These are phyloP conservation scores for Cordilura impudica DNA, from an alignment of 2,888 invertebrate genomes.

Conservation along the genomic window DNA sequence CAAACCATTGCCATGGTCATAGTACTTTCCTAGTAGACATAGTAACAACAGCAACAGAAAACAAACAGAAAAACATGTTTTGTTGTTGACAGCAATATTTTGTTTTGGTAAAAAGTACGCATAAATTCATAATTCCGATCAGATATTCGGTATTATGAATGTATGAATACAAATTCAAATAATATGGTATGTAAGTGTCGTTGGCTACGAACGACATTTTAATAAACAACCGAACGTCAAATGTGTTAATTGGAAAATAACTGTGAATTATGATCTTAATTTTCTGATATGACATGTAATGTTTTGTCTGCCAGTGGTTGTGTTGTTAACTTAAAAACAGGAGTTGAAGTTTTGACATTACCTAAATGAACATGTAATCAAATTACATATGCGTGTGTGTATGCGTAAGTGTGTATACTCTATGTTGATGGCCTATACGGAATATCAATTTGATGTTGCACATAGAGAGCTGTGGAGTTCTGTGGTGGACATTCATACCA, in stretches of 20 bases:
- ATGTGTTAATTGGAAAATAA: constrained; percentile 64
- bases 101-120: neutral
- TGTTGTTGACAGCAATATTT: constrained; percentile 45
- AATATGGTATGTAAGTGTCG: neutral
- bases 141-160: constrained; percentile 7
- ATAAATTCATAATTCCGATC: constrained; percentile 22
- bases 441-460: too few relatives aligned
- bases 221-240: constrained; percentile 61
- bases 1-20: constrained; percentile 33
- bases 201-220: constrained; percentile 44
- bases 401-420: neutral
- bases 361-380: constrained; percentile 18
- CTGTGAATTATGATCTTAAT: constrained; percentile 62
- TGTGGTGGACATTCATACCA: too few relatives aligned
- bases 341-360: constrained; percentile 15
- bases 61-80: constrained; percentile 19
- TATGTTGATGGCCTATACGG: neutral
- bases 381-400: constrained; percentile 1
- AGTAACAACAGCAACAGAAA: constrained; percentile 28
- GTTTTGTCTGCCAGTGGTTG: neutral
- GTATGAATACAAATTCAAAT: neutral
- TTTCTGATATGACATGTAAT: constrained; percentile 45
- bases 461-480: neutral
- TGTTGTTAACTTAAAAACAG: neutral
- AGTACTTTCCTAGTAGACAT: neutral